phyloP scores from a whole-genome alignment of 1,140 invertebrate genomes.

The Phthorimaea operculella region DNA sequence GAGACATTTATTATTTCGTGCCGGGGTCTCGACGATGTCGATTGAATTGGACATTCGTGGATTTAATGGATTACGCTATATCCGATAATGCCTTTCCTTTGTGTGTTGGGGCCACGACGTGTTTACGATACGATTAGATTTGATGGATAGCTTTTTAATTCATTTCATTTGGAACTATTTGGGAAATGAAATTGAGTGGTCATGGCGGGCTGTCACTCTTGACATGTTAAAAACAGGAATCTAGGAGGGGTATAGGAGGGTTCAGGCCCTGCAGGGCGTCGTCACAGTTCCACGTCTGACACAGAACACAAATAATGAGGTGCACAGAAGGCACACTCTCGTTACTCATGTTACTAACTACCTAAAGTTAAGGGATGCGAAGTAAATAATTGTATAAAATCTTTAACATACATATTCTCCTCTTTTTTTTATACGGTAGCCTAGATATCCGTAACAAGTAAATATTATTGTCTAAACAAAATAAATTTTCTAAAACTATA shows the following conservation, averaged over 20 bases:
- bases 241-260: neutral
- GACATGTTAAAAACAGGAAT: neutral
- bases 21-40: neutral
- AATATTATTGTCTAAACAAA: too few species aligned
- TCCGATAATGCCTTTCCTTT: neutral
- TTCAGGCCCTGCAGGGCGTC: neutral
- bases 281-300: neutral
- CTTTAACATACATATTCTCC: too few species aligned
- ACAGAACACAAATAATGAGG: too few species aligned
- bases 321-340: too few species aligned
- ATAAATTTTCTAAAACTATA: too few species aligned
- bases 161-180: neutral
- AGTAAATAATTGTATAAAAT: too few species aligned
- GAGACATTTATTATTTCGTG: conserved; percentile 1
- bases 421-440: too few species aligned
- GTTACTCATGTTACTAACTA: too few species aligned
- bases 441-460: too few species aligned
- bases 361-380: too few species aligned
- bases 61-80: conserved; percentile 3
- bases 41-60: neutral
- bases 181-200: neutral
- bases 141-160: too few species aligned
- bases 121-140: too few species aligned
- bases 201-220: neutral
- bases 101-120: neutral